phyloP scores from a whole-genome alignment of 2,113 vertebrate genomes.

The Mystacornis crossleyi region DNA sequence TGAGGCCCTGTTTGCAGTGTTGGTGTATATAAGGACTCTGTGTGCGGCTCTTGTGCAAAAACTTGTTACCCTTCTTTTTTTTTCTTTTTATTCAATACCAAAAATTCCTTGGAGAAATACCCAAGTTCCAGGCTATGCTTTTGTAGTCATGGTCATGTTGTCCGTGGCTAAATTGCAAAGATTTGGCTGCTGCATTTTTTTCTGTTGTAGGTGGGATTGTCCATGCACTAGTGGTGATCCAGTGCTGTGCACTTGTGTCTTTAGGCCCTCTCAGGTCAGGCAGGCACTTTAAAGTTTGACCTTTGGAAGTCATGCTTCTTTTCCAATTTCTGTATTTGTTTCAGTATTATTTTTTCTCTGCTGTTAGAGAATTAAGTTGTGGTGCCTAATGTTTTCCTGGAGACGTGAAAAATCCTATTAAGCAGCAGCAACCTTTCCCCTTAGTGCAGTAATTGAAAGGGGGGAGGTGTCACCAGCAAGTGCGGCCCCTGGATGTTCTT shows the following conservation, averaged over 20 bases:
- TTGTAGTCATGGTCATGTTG: not conserved
- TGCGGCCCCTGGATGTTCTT: not conserved
- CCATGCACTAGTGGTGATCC: not conserved
- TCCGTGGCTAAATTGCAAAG: not conserved
- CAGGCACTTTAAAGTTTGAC: not conserved
- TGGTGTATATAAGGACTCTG: not conserved
- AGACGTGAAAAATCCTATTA: not conserved
- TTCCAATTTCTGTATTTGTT: not conserved
- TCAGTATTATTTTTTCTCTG: not conserved
- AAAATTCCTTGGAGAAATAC: not conserved
- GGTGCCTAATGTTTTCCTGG: not conserved
- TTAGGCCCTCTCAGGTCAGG: not conserved
- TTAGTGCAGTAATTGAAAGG: not conserved
- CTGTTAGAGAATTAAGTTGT: not conserved
- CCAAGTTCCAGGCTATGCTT: not conserved
- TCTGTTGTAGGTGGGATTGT: not conserved
- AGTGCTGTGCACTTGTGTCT: accelerated
- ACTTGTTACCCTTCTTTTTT: not conserved
- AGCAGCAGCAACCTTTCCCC: not conserved
- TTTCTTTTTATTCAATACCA: not conserved
- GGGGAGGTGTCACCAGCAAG: not conserved
- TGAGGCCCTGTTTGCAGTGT: not conserved
- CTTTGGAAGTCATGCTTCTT: not conserved
- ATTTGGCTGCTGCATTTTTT: not conserved
- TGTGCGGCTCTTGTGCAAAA: not conserved